Base-by-base conservation (phyloP, 1,140 invertebrate species). In the Drosophila yakuba region DNA sequence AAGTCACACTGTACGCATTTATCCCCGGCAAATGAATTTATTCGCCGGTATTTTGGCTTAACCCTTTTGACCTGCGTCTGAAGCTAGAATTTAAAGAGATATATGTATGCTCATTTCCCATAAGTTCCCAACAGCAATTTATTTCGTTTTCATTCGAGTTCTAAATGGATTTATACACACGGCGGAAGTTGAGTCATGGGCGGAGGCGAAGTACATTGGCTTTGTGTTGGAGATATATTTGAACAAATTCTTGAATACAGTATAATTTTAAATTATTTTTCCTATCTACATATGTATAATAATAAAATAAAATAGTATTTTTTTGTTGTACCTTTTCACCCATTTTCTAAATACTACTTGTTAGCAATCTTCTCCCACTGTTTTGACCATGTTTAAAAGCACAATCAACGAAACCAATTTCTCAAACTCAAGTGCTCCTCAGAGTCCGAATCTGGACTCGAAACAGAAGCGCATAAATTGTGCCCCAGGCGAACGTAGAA, bases 391-490 rank as follows among this genome's bases (percentile, higher is more conserved):
- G 12, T 45, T 28, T 23, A 55, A 57, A 81, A 57, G 75, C 80
- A 82, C 78, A 81, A 72, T 79, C 83, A 88, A 72, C 75, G 32
- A 68, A 79, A 76, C 55, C 75, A 79, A 86, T 86, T 82, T 86
- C 67, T 79, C 83, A 88, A 88, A 71, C 63, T 84, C 61, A 80
- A 83, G 78, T 66, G 52, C 67, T 75, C 62, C 77, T 76, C 71
- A 73, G 74, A 71, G 51, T 48, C 67, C 43, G 25, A 57, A 57
- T 71, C 67, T 56, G 67, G 61, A 66, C 64, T 48, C 51, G 59
- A 79, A 79, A 88, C 83, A 88, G 83, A 86, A 76, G 83, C 83
- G 66, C 78, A 86, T 88, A 88, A 86, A 82, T 73, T 78, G 38
- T 55, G 66, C 83, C 71, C 71, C 51, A 50, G 62, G 83, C 78